phyloP scores from a whole-genome alignment of 2,888 invertebrate genomes.

The Galeopsomyia nigrocyanea region DNA sequence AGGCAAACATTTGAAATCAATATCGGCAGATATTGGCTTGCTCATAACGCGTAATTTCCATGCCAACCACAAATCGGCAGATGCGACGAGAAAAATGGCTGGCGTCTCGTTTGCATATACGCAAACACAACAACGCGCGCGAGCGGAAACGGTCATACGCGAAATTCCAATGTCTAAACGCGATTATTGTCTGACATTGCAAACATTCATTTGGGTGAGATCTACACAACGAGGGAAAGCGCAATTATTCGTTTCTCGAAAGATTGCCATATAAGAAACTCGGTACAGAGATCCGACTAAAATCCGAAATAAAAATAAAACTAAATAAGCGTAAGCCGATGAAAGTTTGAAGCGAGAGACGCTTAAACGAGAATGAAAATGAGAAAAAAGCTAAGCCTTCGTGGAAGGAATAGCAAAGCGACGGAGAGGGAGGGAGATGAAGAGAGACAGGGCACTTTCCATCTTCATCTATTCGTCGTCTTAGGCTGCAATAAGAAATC shows the following conservation, averaged over 20 bases:
- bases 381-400: background rate
- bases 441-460: slow-evolving; percentile 32
- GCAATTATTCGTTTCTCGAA: slow-evolving; percentile 40
- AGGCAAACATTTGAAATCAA: no score
- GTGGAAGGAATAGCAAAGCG: background rate
- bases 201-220: background rate
- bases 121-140: no score
- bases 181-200: background rate
- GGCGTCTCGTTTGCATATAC: background rate
- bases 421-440: slow-evolving; percentile 4
- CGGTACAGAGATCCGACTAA: no score
- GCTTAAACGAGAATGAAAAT: slow-evolving; percentile 34
- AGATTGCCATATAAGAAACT: slow-evolving; percentile 2
- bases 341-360: slow-evolving; percentile 18
- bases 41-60: slow-evolving; percentile 1
- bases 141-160: background rate
- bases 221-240: slow-evolving; percentile 13
- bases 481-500: slow-evolving; percentile 45
- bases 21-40: background rate
- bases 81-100: background rate
- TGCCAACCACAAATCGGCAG: background rate
- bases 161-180: slow-evolving; percentile 27
- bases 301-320: no score
- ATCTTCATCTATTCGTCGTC: slow-evolving; percentile 42
- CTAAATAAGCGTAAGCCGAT: background rate